Conservation (phyloP, 1,140 invertebrate genomes). For the Caenorhabditis brenneri region DNA sequence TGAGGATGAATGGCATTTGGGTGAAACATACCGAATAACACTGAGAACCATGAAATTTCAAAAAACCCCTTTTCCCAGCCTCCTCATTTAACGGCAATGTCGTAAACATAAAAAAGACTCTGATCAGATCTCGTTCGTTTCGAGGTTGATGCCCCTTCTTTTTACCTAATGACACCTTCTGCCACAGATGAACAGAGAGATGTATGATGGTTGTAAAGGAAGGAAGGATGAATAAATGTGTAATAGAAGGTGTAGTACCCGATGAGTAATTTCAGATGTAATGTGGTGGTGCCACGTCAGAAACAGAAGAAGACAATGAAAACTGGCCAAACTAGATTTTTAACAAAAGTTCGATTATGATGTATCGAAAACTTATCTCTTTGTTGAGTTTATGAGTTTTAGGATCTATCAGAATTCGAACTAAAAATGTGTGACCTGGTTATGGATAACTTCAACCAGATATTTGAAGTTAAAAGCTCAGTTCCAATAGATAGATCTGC, state of each 20-base stretch:
- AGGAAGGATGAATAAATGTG: not conserved
- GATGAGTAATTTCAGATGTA: constrained; percentile 15
- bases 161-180: not conserved
- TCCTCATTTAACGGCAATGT: not conserved
- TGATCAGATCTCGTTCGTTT: constrained; percentile 16
- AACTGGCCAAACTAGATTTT: too few relatives aligned
- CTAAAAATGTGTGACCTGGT: too few relatives aligned
- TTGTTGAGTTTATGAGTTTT: too few relatives aligned
- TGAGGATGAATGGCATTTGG: not conserved
- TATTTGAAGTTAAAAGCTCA: too few relatives aligned
- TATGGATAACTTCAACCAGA: too few relatives aligned
- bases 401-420: too few relatives aligned
- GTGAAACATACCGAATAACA: not conserved
- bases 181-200: not conserved
- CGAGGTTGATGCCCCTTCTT: constrained; percentile 8
- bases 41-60: not conserved
- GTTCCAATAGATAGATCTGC: too few relatives aligned
- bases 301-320: not conserved
- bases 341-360: too few relatives aligned
- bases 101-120: not conserved
- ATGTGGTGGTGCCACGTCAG: not conserved
- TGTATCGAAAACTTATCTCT: too few relatives aligned
- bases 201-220: not conserved
- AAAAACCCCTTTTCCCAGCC: not conserved
- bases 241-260: not conserved